Base-by-base conservation (phyloP, 2,797 vertebrate genomes). In the Anguilla anguilla region DNA sequence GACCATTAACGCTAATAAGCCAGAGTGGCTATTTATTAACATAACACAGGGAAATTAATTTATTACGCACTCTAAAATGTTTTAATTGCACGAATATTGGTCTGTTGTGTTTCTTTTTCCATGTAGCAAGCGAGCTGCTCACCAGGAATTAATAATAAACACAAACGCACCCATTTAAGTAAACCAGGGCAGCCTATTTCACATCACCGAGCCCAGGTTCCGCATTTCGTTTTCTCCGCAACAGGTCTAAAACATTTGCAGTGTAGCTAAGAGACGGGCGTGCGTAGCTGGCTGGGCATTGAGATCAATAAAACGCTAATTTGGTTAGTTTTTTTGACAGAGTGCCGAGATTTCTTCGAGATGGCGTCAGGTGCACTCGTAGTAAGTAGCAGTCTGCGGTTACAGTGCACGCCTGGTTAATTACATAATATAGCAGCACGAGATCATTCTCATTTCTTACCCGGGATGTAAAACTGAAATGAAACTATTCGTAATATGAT, bases 181-280 rank as follows among this genome's bases (percentile, higher is more conserved):
- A n/a, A 69, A n/a, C 3, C 25, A 25, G 22, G 61, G 22, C 19
- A 25, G 19, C 0, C n/a, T 10, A 10, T n/a, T 11, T 6, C 25
- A n/a, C 64, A 69, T n/a, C n/a, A n/a, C 25, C 3, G 4, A 64
- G 61, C 22, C 61, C 64, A 69, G 64, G 64, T 69, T 67, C 64
- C 64, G 64, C 64, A 67, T 67, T 67, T 67, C 4, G 28, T n/a
- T 28, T 28, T 69, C 25, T 69, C n/a, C 28, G 64, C 64, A 69
- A 69, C 64, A 69, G 64, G 64, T 69, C 57, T n/a, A n/a, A 69
- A 69, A 69, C 64, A 28, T 69, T n/a, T 69, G 64, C 64, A n/a
- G 64, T n/a, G 64, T 69, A 69, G 64, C 64, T 69, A 28, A 69
- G 64, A 67, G 64, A 67, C 64, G 6, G 64, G 1, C 6, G 22